These are phyloP conservation scores for Hepsetus odoe DNA, from an alignment of 2,113 vertebrate species.

Conservation along the genomic window DNA sequence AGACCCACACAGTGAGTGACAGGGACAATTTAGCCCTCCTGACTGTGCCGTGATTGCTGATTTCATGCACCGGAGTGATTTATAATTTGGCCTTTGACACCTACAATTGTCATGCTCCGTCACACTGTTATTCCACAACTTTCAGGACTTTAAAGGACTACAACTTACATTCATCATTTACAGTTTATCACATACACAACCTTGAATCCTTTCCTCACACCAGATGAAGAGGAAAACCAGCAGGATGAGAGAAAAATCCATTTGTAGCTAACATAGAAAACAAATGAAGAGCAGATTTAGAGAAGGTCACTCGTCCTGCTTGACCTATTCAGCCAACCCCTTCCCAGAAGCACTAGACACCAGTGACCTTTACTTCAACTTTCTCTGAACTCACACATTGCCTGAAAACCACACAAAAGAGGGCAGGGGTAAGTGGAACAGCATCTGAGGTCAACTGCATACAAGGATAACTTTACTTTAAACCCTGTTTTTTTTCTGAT, in stretches of 20 bases:
- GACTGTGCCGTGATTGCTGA: neutral
- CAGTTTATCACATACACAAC: conserved; percentile 8
- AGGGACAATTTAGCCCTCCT: neutral
- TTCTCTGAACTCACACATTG: conserved; percentile 55
- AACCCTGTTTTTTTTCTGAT: neutral
- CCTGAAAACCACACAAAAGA: conserved; percentile 32
- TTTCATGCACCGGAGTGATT: conserved; percentile 10
- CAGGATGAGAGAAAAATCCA: neutral
- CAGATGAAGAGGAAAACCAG: neutral
- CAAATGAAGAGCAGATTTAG: conserved; percentile 2
- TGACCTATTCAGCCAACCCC: conserved; percentile 10
- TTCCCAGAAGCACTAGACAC: conserved; percentile 50
- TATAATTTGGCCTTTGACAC: neutral
- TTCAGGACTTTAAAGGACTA: neutral
- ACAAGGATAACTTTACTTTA: neutral
- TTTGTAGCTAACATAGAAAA: conserved; percentile 11
- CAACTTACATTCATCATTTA: conserved; percentile 27
- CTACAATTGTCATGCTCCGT: neutral
- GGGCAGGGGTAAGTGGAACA: conserved; percentile 33
- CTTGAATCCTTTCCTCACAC: conserved; percentile 34
- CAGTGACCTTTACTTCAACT: conserved; percentile 65
- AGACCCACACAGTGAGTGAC: neutral
- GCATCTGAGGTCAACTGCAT: neutral
- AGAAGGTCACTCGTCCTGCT: conserved; percentile 20
- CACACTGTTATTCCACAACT: neutral